Percentiles rank a stretch among this genome's conserved stretches.
These are phyloP conservation scores for Brevipalpus yothersi DNA, from an alignment of 1,140 invertebrate genomes.

Conservation along the genomic window DNA sequence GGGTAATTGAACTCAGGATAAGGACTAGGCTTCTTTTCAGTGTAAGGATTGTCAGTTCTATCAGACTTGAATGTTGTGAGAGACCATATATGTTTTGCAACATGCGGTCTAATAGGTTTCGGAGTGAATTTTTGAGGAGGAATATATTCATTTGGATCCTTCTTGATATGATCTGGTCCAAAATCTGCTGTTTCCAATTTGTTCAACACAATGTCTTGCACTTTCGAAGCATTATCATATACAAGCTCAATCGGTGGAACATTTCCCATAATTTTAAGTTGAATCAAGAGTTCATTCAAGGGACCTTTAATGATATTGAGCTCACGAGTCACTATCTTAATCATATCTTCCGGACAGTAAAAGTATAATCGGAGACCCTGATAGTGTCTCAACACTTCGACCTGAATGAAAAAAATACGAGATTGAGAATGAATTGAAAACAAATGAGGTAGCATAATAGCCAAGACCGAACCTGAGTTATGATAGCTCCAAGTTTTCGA, in stretches of 20 bases:
- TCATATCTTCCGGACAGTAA: neutral
- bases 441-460: neutral
- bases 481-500: neutral
- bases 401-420: neutral
- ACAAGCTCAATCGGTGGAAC: neutral
- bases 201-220: neutral
- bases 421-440: neutral
- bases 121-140: neutral
- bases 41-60: neutral
- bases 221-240: neutral
- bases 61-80: neutral
- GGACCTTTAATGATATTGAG: neutral
- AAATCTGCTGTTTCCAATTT: neutral
- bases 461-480: neutral
- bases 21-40: neutral
- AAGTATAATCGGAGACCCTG: neutral
- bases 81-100: neutral
- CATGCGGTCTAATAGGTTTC: neutral
- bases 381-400: neutral
- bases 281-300: neutral
- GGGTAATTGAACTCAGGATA: neutral
- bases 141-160: neutral
- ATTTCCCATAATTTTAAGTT: neutral
- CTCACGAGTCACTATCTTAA: neutral
- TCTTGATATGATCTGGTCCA: neutral